Evolutionary conservation across 2,113 vertebrate genomes (phyloP).

Genomic region (Takifugu bimaculatus): DNA sequence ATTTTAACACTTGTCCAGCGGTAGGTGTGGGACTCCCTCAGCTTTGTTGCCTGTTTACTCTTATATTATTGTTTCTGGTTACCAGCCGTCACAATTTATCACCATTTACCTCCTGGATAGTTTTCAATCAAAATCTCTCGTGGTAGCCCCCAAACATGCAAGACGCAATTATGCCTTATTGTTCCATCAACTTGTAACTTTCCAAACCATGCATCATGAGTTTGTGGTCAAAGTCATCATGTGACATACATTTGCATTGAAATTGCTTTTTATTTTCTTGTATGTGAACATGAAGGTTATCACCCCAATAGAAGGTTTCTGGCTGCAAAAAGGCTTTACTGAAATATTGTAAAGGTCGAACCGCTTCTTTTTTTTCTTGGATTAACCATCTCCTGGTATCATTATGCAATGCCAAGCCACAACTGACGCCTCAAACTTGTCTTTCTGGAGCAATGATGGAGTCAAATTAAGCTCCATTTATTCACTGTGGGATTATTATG

Average conservation of each 20-base stretch:
- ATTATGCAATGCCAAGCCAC: neutral
- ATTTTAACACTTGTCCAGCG: neutral
- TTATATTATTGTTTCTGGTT: neutral
- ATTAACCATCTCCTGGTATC: conserved; percentile 9
- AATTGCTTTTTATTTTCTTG: neutral
- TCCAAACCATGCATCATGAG: neutral
- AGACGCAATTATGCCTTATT: neutral
- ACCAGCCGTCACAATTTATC: conserved; percentile 6
- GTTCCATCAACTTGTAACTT: neutral
- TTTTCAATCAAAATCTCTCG: conserved; percentile 29
- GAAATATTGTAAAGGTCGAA: neutral
- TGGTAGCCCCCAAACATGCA: conserved; percentile 14
- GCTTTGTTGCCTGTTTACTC: neutral
- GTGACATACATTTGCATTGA: no score
- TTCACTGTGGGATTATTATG: conserved; percentile 8
- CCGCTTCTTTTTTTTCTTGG: conserved; percentile 2
- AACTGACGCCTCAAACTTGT: neutral
- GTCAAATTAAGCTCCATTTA: conserved; percentile 31
- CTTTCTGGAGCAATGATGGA: conserved; percentile 2
- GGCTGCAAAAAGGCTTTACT: neutral
- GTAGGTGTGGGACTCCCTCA: neutral
- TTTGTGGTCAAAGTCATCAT: no score
- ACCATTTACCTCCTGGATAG: conserved; percentile 6
- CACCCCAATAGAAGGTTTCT: no score
- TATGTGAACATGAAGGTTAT: neutral